phyloP scores from a whole-genome alignment of 2,888 invertebrate genomes.

The Ferrisia virgata region DNA sequence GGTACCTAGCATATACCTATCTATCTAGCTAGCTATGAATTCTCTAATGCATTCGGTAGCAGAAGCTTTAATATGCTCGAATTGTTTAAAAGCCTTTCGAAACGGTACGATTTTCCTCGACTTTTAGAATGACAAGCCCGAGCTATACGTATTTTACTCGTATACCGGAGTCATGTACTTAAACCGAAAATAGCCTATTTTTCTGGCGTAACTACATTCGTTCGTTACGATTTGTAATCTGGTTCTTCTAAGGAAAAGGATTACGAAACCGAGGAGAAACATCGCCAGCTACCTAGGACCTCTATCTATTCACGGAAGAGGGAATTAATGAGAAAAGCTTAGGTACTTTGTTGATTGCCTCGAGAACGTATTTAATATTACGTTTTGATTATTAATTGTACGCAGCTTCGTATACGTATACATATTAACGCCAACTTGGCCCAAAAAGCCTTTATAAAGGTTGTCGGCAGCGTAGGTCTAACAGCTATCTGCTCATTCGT shows the following conservation, averaged over 20 bases:
- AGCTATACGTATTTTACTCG: too few species aligned
- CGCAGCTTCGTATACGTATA: neutral
- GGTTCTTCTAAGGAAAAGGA: neutral
- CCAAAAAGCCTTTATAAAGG: neutral
- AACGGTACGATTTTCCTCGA: neutral
- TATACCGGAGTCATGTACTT: too few species aligned
- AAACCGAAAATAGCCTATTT: too few species aligned
- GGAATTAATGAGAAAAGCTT: neutral
- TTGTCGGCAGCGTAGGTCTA: neutral
- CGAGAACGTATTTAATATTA: neutral
- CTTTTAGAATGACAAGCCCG: neutral
- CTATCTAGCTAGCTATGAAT: too few species aligned
- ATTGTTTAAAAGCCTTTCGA: neutral
- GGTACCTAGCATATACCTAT: too few species aligned
- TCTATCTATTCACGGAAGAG: neutral
- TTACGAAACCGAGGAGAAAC: neutral
- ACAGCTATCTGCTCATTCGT: too few species aligned
- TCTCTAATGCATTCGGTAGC: neutral
- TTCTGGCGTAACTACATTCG: too few species aligned
- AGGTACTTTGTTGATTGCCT: neutral
- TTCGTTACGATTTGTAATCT: neutral
- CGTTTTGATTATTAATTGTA: slow-evolving; percentile 6
- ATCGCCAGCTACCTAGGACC: neutral
- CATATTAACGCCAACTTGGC: neutral
- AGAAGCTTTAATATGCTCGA: neutral